Evolutionary conservation across 2,888 invertebrate species (phyloP).

Genomic region (Idaea straminata): DNA sequence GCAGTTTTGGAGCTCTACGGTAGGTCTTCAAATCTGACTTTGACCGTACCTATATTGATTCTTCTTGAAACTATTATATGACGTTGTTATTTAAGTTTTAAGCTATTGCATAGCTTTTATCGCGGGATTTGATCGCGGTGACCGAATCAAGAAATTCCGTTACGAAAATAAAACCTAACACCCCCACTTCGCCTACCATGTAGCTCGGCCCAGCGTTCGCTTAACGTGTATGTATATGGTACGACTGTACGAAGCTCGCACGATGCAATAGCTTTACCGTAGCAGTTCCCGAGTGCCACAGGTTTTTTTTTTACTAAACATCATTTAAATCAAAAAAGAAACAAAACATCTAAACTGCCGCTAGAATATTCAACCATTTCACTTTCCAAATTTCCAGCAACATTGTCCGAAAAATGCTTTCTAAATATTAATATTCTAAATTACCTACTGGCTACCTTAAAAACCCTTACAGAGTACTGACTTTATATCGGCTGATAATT

Average conservation of each 20-base stretch:
- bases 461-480: neutral
- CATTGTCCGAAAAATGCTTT: neutral
- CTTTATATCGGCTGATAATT: neutral
- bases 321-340: neutral
- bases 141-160: no score
- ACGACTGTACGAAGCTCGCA: no score
- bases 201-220: no score
- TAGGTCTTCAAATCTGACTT: no score
- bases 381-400: neutral
- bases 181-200: no score
- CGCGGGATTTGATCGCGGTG: no score
- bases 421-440: neutral
- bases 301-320: neutral
- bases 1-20: no score
- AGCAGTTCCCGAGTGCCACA: no score
- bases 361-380: neutral
- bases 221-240: no score
- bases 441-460: neutral
- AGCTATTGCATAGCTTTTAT: no score
- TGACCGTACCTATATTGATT: neutral
- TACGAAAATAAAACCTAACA: no score
- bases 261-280: no score
- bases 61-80: neutral
- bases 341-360: neutral
- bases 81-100: neutral